Evolutionary conservation across 53 echinoderm and acorn worm species (phyloP).

Genomic region (Patiria pectinifera): DNA sequence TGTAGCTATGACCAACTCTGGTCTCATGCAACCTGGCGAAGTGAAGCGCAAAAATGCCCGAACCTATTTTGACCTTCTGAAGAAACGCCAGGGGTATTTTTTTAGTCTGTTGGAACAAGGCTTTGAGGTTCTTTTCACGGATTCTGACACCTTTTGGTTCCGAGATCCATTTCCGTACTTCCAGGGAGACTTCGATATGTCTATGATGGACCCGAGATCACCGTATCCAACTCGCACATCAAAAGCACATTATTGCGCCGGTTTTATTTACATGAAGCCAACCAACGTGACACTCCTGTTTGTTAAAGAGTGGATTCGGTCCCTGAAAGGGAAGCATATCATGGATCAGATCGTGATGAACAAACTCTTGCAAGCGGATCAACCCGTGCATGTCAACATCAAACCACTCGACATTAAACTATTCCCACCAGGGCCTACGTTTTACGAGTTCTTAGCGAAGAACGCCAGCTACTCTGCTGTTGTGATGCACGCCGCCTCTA

Average conservation of each 20-base stretch:
- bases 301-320: slow-evolving; percentile 7
- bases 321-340: neutral
- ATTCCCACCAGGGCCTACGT: slow-evolving; percentile 18
- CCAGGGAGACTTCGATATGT: slow-evolving; percentile 36
- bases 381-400: neutral
- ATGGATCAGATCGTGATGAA: slow-evolving; percentile 39
- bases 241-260: neutral
- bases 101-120: slow-evolving; percentile 19
- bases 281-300: slow-evolving; percentile 3
- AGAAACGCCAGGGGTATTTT: slow-evolving; percentile 35
- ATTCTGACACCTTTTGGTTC: slow-evolving; percentile 53
- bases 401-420: slow-evolving; percentile 1
- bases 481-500: slow-evolving; percentile 11
- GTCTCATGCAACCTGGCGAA: neutral
- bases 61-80: slow-evolving; percentile 2
- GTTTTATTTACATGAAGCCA: slow-evolving; percentile 36
- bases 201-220: neutral
- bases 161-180: slow-evolving; percentile 47
- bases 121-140: slow-evolving; percentile 42
- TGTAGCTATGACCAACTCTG: slow-evolving; percentile 13
- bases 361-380: neutral
- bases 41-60: neutral
- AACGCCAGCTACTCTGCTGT: slow-evolving; percentile 1
- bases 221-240: neutral
- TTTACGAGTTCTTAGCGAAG: neutral